Evolutionary conservation across 2,113 vertebrate genomes (phyloP).

Genomic region (Callionymus lyra): DNA sequence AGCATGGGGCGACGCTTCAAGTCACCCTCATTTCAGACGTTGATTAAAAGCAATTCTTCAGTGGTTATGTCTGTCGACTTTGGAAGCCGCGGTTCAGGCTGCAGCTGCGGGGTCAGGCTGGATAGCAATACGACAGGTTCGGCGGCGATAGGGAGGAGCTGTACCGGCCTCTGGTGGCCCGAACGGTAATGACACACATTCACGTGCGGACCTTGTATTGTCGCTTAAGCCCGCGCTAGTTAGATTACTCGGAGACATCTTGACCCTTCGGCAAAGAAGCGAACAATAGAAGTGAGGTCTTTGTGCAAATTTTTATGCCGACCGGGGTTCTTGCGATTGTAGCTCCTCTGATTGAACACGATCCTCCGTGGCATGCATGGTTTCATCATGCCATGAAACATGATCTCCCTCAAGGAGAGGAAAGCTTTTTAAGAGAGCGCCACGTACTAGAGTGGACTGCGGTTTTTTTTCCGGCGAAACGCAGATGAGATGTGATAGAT

Average conservation of each 20-base stretch:
- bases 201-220: slow-evolving; percentile 45
- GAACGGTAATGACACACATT: slow-evolving; percentile 52
- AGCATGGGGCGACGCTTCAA: slow-evolving; percentile 68
- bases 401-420: slow-evolving; percentile 17
- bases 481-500: slow-evolving; percentile 44
- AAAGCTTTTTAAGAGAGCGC: slow-evolving; percentile 2
- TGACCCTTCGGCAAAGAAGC: slow-evolving; percentile 50
- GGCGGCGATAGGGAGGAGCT: slow-evolving; percentile 39
- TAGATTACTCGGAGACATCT: slow-evolving; percentile 61
- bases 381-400: slow-evolving; percentile 44
- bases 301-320: too few relatives aligned
- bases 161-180: slow-evolving; percentile 46
- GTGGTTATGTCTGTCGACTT: slow-evolving; percentile 63
- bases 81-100: slow-evolving; percentile 52
- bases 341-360: too few relatives aligned
- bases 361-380: slow-evolving; percentile 14
- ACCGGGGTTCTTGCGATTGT: too few relatives aligned
- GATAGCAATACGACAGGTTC: slow-evolving; percentile 57
- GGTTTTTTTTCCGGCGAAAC: slow-evolving; percentile 14
- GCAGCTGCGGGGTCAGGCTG: slow-evolving; percentile 51
- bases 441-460: slow-evolving; percentile 9
- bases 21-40: slow-evolving; percentile 69
- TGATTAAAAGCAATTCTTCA: slow-evolving; percentile 72
- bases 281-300: slow-evolving; percentile 39
- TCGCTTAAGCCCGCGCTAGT: slow-evolving; percentile 51